Evolutionary conservation across 2,113 vertebrate genomes (phyloP).

Genomic region (Acanthisitta chloris): DNA sequence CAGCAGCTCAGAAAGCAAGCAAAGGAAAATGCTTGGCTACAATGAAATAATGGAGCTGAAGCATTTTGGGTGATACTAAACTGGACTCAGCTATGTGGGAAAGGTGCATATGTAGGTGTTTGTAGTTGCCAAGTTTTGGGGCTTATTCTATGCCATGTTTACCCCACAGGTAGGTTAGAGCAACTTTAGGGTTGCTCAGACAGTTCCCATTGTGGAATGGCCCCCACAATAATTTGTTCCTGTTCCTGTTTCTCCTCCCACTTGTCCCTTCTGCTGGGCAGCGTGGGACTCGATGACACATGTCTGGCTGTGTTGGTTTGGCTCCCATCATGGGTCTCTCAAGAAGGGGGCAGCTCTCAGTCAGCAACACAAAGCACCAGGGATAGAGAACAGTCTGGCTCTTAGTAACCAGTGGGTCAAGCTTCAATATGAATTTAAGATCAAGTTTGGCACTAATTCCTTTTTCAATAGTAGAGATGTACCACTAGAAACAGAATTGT

Average conservation of each 20-base stretch:
- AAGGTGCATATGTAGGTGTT: neutral
- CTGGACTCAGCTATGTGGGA: neutral
- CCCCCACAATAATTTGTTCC: neutral
- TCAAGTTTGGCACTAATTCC: neutral
- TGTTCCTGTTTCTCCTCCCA: rapidly evolving
- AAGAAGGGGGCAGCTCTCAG: neutral
- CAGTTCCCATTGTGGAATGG: neutral
- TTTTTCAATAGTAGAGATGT: neutral
- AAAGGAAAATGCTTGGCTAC: neutral
- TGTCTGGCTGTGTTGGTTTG: neutral
- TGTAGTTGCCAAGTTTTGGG: neutral
- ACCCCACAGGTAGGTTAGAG: neutral
- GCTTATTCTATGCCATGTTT: neutral
- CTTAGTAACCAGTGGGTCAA: neutral
- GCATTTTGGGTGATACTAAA: neutral
- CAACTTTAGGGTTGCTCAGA: neutral
- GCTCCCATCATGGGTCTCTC: neutral
- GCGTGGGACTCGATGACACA: rapidly evolving
- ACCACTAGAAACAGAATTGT: neutral
- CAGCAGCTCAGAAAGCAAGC: neutral
- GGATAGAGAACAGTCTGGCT: neutral
- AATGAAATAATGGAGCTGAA: neutral
- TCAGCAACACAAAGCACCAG: neutral
- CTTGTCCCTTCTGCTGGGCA: neutral
- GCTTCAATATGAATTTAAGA: neutral